These are phyloP conservation scores for Dryadula phaetusa DNA, from an alignment of 2,888 invertebrate species.

Conservation along the genomic window DNA sequence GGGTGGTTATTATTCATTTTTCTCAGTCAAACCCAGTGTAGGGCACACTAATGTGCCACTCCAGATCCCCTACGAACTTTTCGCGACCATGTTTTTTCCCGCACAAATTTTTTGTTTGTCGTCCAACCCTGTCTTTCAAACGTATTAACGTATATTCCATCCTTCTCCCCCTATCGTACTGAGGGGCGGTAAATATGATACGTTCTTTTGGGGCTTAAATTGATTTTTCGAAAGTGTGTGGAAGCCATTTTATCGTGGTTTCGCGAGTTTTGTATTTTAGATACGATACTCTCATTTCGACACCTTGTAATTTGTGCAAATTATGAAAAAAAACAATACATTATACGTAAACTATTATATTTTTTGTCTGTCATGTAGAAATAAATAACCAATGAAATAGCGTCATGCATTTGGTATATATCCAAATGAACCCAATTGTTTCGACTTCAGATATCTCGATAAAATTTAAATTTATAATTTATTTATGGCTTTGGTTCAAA, in stretches of 20 bases:
- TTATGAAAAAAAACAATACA: neutral
- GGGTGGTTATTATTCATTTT: slow-evolving; percentile 80
- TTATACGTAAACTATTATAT: neutral
- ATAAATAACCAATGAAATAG: neutral
- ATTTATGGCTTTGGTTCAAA: neutral
- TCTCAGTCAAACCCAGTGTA: slow-evolving; percentile 71
- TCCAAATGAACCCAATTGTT: neutral
- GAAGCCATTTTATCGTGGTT: slow-evolving; percentile 73
- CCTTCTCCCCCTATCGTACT: slow-evolving; percentile 64
- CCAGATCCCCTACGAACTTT: slow-evolving; percentile 76
- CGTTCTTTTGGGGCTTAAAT: slow-evolving; percentile 80
- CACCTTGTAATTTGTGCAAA: neutral
- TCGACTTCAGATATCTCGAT: neutral
- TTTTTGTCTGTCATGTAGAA: neutral
- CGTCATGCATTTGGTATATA: no score
- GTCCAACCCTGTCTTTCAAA: slow-evolving; percentile 53
- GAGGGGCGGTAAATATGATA: slow-evolving; percentile 83
- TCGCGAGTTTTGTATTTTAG: slow-evolving; percentile 37
- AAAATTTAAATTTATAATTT: neutral
- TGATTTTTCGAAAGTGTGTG: slow-evolving; percentile 79
- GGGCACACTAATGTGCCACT: slow-evolving; percentile 80
- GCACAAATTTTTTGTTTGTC: slow-evolving; percentile 75
- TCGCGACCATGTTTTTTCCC: slow-evolving; percentile 82
- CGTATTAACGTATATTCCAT: slow-evolving; percentile 45
- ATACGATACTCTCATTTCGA: slow-evolving; percentile 6